A percentile compares a stretch with the other conserved stretches of the same genome.
phyloP scores from a whole-genome alignment of 2,113 vertebrate species.

The Mustela nigripes region DNA sequence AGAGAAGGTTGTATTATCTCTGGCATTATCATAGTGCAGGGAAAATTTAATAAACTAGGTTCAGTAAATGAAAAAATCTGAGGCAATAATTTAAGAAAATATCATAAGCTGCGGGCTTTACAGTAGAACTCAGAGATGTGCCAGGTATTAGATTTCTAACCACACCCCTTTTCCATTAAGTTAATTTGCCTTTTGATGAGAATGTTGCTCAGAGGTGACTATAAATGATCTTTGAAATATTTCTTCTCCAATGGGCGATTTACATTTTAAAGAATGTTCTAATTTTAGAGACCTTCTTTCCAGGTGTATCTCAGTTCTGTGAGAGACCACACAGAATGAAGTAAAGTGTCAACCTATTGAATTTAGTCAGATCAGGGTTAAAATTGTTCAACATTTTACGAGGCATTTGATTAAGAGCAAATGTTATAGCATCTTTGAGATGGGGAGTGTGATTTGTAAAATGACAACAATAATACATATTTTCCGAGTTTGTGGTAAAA shows the following conservation, averaged over 20 bases:
- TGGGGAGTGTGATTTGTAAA: not conserved
- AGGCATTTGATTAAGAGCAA: not conserved
- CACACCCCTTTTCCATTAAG: not conserved
- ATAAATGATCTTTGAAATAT: constrained; percentile 13
- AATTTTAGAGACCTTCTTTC: not conserved
- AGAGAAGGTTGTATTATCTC: not conserved
- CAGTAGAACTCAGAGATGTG: not conserved
- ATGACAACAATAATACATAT: not conserved
- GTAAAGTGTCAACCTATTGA: not conserved
- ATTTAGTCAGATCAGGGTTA: not conserved
- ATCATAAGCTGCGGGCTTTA: not conserved
- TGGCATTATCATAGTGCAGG: not conserved
- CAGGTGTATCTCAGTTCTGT: not conserved
- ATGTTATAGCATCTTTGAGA: not conserved
- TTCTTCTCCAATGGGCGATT: not conserved
- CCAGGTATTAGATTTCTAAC: not conserved
- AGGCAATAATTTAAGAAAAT: constrained; percentile 6
- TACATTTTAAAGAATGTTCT: not conserved
- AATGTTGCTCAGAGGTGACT: not conserved
- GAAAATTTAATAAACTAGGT: not conserved
- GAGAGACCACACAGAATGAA: not conserved
- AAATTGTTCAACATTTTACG: not conserved
- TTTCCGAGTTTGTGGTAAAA: not conserved
- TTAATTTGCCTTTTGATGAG: not conserved
- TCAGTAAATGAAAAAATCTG: constrained; percentile 1